These are phyloP conservation scores for Tiphia femorata DNA, from an alignment of 2,888 invertebrate genomes.

Conservation along the genomic window DNA sequence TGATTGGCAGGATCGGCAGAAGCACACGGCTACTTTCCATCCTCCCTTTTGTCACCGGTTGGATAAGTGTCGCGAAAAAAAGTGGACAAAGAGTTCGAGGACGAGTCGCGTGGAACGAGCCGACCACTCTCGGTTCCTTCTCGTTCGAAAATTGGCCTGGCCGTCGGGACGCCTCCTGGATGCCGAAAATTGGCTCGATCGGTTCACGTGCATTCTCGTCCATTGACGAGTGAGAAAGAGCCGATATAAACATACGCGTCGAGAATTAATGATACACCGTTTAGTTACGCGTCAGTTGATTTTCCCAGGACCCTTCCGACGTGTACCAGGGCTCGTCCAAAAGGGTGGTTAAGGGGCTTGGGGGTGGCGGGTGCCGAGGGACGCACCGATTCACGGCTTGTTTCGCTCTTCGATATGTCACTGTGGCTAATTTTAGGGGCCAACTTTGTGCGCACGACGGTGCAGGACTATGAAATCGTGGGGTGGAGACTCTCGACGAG, in stretches of 20 bases:
- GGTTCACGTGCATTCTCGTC: slow-evolving; percentile 23
- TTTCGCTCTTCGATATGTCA: slow-evolving; percentile 62
- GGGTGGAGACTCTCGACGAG: too few species aligned
- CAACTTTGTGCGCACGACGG: slow-evolving; percentile 35
- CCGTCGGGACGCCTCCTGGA: neutral
- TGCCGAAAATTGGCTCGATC: too few species aligned
- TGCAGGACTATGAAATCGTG: neutral
- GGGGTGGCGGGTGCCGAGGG: slow-evolving; percentile 3
- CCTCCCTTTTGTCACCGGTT: too few species aligned
- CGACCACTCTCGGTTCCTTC: slow-evolving; percentile 11
- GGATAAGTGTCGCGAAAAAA: slow-evolving; percentile 26
- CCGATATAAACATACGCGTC: slow-evolving; percentile 64
- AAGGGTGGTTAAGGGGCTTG: neutral
- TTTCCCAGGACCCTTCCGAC: slow-evolving; percentile 63
- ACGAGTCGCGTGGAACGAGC: neutral
- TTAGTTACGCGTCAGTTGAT: slow-evolving; percentile 69
- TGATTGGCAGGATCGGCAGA: slow-evolving; percentile 39
- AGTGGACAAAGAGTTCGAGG: neutral
- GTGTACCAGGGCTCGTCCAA: neutral
- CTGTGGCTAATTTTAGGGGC: slow-evolving; percentile 68
- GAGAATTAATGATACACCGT: slow-evolving; percentile 67
- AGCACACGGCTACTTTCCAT: slow-evolving; percentile 5
- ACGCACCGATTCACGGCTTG: slow-evolving; percentile 3
- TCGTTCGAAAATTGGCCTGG: slow-evolving; percentile 35
- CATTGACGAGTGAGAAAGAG: slow-evolving; percentile 49